phyloP scores from a whole-genome alignment of 2,113 vertebrate genomes.

The Ameiurus melas region DNA sequence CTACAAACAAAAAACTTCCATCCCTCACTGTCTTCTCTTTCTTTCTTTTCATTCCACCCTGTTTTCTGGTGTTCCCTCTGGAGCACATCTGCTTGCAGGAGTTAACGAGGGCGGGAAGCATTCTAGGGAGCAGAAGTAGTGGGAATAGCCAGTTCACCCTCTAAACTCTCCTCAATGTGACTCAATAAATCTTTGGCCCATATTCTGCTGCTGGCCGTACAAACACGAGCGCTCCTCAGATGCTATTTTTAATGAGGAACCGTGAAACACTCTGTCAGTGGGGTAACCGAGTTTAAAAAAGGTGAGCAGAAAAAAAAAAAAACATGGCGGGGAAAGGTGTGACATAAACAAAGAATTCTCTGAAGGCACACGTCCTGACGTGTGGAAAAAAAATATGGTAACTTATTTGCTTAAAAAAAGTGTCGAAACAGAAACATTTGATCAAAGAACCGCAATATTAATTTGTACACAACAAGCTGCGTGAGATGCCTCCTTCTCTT shows the following conservation, averaged over 20 bases:
- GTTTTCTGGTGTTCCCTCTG: background rate
- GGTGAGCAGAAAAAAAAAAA: background rate
- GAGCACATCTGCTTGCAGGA: background rate
- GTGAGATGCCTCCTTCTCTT: background rate
- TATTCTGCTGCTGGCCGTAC: conserved; percentile 26
- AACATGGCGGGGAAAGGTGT: background rate
- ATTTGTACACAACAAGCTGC: background rate
- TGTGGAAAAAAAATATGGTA: background rate
- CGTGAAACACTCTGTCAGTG: conserved; percentile 25
- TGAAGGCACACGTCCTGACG: background rate
- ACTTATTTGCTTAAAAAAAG: background rate
- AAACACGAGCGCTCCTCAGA: conserved; percentile 16
- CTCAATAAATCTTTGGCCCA: conserved; percentile 43
- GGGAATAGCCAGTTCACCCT: conserved; percentile 12
- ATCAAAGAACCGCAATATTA: too few relatives aligned
- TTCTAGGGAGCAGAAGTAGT: background rate
- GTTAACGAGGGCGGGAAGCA: background rate
- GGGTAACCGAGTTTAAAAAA: conserved; percentile 25
- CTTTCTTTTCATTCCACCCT: background rate
- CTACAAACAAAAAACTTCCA: background rate
- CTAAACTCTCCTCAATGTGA: conserved; percentile 12
- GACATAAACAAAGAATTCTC: background rate
- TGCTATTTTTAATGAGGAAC: conserved; percentile 31
- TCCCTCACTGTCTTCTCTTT: background rate
- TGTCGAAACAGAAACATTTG: background rate